These are phyloP conservation scores for Periparus ater DNA, from an alignment of 2,797 vertebrate species.

Conservation along the genomic window DNA sequence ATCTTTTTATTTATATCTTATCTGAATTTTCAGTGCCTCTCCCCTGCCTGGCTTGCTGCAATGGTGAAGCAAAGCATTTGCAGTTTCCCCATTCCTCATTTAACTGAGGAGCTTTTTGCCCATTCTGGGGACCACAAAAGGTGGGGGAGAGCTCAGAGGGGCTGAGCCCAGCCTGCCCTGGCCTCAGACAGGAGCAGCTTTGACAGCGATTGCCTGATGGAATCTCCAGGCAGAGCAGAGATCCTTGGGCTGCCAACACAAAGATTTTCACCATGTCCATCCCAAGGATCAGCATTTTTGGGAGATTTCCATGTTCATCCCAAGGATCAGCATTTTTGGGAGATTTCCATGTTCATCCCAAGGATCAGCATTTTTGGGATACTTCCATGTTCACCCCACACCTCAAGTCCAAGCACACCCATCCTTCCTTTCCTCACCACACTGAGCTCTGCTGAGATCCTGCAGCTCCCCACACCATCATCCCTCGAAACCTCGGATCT, in stretches of 20 bases:
- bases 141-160: rapidly evolving
- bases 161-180: neutral
- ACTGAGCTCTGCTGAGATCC: neutral
- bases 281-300: neutral
- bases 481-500: rapidly evolving
- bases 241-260: too few relatives aligned
- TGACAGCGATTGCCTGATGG: rapidly evolving
- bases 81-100: neutral
- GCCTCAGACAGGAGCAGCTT: neutral
- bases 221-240: neutral
- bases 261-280: rapidly evolving
- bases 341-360: rapidly evolving
- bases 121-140: too few relatives aligned
- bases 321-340: neutral
- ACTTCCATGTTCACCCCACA: neutral
- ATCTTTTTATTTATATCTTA: neutral
- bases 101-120: neutral
- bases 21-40: neutral
- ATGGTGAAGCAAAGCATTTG: rapidly evolving
- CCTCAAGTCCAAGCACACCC: neutral
- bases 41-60: neutral
- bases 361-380: neutral
- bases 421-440: neutral
- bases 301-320: neutral
- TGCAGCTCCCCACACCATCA: neutral